A percentile compares a stretch with the other conserved stretches of the same genome.
Conservation (phyloP, 2,888 invertebrate genomes). For the Acrocera orbiculus region DNA sequence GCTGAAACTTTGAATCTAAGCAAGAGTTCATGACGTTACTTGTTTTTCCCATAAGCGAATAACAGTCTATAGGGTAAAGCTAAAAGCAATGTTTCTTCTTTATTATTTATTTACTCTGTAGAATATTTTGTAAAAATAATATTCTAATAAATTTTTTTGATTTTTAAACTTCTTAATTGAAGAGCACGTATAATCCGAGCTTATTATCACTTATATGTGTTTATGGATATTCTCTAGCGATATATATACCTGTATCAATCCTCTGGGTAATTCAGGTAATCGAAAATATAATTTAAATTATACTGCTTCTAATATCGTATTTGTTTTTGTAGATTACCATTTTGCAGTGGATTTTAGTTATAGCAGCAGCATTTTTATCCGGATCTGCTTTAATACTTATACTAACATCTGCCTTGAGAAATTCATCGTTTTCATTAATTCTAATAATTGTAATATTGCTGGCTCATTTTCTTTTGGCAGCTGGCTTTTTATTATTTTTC, state of each 20-base stretch:
- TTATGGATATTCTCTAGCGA: conserved; percentile 87
- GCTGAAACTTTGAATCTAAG: no score
- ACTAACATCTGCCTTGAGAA: conserved; percentile 54
- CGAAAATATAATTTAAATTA: background rate
- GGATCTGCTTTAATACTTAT: conserved; percentile 72
- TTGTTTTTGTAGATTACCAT: conserved; percentile 34
- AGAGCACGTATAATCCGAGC: conserved; percentile 36
- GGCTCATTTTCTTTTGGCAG: conserved; percentile 65
- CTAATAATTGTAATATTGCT: conserved; percentile 48
- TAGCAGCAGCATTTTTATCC: conserved; percentile 65
- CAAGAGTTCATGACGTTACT: no score
- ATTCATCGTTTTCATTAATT: conserved; percentile 45
- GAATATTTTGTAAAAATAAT: no score
- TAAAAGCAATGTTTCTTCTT: no score
- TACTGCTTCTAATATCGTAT: conserved; percentile 12
- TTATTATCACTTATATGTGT: conserved; percentile 79
- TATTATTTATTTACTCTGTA: no score
- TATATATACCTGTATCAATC: conserved; percentile 85
- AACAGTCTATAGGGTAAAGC: no score
- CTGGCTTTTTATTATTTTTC: conserved; percentile 73
- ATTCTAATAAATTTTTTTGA: no score
- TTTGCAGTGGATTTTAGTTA: conserved; percentile 77
- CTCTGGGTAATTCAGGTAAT: conserved; percentile 71
- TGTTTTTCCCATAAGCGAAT: no score
- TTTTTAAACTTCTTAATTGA: background rate